Conservation (phyloP, 1,140 invertebrate genomes). For the Panagrolaimus sp. region DNA sequence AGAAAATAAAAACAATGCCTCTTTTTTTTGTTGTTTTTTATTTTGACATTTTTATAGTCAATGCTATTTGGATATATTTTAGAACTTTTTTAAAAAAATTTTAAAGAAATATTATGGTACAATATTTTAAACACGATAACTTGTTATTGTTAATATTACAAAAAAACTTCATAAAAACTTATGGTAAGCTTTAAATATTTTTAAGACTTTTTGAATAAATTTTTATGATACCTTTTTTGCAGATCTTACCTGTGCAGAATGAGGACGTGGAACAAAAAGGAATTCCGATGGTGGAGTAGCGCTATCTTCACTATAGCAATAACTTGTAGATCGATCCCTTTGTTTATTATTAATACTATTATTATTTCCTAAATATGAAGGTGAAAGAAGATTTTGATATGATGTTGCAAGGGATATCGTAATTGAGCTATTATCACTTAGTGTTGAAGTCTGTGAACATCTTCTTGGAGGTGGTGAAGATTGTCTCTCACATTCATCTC, state of each 20-base stretch:
- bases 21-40: background rate
- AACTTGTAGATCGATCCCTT: conserved; percentile 29
- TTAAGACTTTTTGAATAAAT: too few species aligned
- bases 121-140: too few species aligned
- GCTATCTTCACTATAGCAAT: conserved; percentile 18
- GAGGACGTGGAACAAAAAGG: conserved; percentile 22
- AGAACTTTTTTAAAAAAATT: too few species aligned
- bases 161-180: too few species aligned
- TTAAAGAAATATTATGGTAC: too few species aligned
- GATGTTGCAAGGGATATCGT: conserved; percentile 33
- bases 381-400: conserved; percentile 45
- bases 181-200: too few species aligned
- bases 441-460: conserved; percentile 39
- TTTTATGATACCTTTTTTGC: background rate
- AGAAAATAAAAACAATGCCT: too few species aligned
- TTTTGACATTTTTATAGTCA: background rate
- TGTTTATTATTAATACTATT: conserved; percentile 21
- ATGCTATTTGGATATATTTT: too few species aligned
- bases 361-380: conserved; percentile 24
- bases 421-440: conserved; percentile 36
- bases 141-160: too few species aligned
- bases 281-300: background rate
- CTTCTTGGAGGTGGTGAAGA: conserved; percentile 45
- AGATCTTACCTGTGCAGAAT: background rate
- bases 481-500: conserved; percentile 25